Percentiles rank a stretch among this genome's conserved stretches.
Conservation (phyloP, 1,140 invertebrate species). For the Ips typographus region DNA sequence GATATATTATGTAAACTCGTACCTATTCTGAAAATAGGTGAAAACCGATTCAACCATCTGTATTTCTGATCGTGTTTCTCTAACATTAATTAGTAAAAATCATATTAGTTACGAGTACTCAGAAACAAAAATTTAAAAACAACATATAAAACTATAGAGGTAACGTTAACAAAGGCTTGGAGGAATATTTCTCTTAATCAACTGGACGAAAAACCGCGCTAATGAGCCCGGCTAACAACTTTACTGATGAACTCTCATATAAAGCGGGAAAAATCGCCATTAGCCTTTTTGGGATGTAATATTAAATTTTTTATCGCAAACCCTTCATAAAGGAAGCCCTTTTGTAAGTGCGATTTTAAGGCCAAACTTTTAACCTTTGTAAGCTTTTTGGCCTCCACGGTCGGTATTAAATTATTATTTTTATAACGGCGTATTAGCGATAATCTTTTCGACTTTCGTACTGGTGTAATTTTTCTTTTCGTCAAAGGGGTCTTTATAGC, state of each 20-base stretch:
- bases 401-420: not conserved
- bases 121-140: no score
- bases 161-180: not conserved
- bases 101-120: no score
- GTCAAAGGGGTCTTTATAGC: no score
- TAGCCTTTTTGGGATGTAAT: not conserved
- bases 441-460: not conserved
- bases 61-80: no score
- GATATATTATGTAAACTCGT: no score
- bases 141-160: no score
- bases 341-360: constrained; percentile 2
- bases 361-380: not conserved
- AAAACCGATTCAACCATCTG: no score
- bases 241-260: not conserved
- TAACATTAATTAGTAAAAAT: no score
- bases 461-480: no score
- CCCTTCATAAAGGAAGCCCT: not conserved
- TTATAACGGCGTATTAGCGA: not conserved
- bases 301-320: not conserved
- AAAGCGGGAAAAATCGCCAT: not conserved
- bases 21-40: no score
- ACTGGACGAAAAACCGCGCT: not conserved
- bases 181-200: not conserved
- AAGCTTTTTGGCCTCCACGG: not conserved
- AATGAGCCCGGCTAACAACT: not conserved